A percentile compares a stretch with the other conserved stretches of the same genome.
phyloP scores from a whole-genome alignment of 2,888 invertebrate species.

The Melipona beecheii region DNA sequence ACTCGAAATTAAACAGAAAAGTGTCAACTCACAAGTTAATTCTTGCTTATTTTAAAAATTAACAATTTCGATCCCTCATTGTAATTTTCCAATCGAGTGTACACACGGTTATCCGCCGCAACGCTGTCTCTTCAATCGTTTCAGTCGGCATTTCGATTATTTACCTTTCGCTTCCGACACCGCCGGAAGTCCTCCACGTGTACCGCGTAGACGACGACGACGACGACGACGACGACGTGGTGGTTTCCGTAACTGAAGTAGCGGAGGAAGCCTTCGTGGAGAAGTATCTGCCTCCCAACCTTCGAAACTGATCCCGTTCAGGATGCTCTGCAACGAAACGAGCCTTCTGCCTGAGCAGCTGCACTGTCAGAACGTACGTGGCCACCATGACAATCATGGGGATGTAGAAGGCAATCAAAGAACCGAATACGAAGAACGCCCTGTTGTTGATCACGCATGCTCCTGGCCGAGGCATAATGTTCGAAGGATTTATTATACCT shows the following conservation, averaged over 20 bases:
- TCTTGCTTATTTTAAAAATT: too few species aligned
- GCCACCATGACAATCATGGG: slow-evolving; percentile 98
- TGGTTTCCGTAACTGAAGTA: slow-evolving; percentile 54
- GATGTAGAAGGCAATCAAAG: slow-evolving; percentile 96
- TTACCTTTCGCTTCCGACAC: slow-evolving; percentile 79
- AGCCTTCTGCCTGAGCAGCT: slow-evolving; percentile 92
- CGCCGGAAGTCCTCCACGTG: slow-evolving; percentile 83
- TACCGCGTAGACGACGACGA: slow-evolving; percentile 63
- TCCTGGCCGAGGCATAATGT: slow-evolving; percentile 92
- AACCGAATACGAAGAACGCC: slow-evolving; percentile 95
- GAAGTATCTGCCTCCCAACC: slow-evolving; percentile 84
- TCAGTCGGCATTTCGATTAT: background rate
- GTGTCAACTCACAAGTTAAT: too few species aligned
- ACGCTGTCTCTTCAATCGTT: background rate
- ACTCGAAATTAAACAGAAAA: too few species aligned
- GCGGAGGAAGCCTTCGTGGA: slow-evolving; percentile 71
- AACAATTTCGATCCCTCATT: too few species aligned
- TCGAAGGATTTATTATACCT: slow-evolving; percentile 91
- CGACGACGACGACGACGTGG: slow-evolving; percentile 55
- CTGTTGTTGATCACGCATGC: slow-evolving; percentile 93
- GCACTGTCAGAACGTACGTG: slow-evolving; percentile 95
- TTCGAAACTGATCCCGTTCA: slow-evolving; percentile 86
- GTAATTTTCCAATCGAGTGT: too few species aligned
- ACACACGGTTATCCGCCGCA: too few species aligned
- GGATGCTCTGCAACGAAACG: slow-evolving; percentile 89